Base-by-base conservation (phyloP, 2,113 vertebrate species). In the Hyperoodon ampullatus region DNA sequence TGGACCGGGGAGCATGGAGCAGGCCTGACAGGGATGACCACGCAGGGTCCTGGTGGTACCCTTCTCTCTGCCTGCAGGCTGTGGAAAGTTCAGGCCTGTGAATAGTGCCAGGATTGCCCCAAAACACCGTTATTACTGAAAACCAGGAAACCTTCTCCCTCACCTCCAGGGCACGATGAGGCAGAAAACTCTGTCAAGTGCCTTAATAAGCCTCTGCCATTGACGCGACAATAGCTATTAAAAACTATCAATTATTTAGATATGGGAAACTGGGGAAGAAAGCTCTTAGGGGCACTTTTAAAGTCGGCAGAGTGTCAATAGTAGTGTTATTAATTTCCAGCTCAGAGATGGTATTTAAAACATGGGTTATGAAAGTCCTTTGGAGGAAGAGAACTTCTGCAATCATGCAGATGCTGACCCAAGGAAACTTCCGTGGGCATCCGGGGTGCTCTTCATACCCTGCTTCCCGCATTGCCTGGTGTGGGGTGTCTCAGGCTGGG, bases 181-280 rank as follows among this genome's bases (percentile, higher is more conserved):
- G 39, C 94, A 95, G 82, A 86, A 61, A 97, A 68, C 21, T 74
- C 72, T 60, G 53, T 6, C 53, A 94, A 97, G 92, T 93, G 53
- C 89, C 95, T 98, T 97, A 97, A 96, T 98, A 96, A 96, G 60
- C 30, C 15, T 66, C 89, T 97, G 96, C 97, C 93, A 70, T 50
- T 71, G 93, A 61, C 50, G 88, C 78, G 61, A 96, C 68, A 93
- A 92, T 65, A 88, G 91, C 44, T 89, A 90, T 94, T 94, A 93
- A 96, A 94, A 95, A 63, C 83, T 24, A 96, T 95, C 95, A 93
- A 72, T 97, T 98, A 44, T 96, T 97, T 84, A 96, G 94, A 92
- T 11, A 35, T 16, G 84, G 75, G 61, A 88, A 94, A 75, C 55
- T 65, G 28, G 90, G 90, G n/a, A 42, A 21, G 21, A 77, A 55